phyloP scores from a whole-genome alignment of 2,797 vertebrate genomes.

The Oreochromis grahami region DNA sequence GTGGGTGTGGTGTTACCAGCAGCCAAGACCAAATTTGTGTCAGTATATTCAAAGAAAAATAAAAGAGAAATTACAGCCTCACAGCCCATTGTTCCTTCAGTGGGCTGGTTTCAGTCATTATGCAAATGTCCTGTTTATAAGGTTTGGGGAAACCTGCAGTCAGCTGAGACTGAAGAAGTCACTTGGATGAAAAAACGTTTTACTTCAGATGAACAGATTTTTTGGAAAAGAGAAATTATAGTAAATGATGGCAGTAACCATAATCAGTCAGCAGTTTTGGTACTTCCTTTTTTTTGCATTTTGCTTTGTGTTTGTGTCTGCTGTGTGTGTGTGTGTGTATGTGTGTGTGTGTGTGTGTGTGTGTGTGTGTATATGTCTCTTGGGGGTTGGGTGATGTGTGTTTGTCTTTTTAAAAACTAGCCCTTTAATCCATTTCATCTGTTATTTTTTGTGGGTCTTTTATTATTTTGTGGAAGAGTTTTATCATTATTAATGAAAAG shows the following conservation, averaged over 20 bases:
- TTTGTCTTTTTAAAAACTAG: neutral
- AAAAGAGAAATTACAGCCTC: neutral
- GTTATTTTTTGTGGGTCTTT: neutral
- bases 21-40: neutral
- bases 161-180: too few relatives aligned
- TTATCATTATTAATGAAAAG: neutral
- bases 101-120: too few relatives aligned
- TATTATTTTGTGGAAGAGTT: neutral
- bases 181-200: too few relatives aligned
- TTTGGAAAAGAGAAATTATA: neutral
- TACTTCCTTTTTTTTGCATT: neutral
- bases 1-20: constrained; percentile 18
- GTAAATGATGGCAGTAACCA: neutral
- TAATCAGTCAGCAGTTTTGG: neutral
- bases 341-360: rapidly evolving
- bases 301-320: neutral
- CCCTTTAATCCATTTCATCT: neutral
- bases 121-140: too few relatives aligned
- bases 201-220: too few relatives aligned
- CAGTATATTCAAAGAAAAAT: neutral
- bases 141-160: too few relatives aligned
- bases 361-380: neutral
- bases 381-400: neutral
- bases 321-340: neutral
- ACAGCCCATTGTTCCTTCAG: too few relatives aligned